Conservation (phyloP, 2,888 invertebrate species). For the Xestia ashworthii region DNA sequence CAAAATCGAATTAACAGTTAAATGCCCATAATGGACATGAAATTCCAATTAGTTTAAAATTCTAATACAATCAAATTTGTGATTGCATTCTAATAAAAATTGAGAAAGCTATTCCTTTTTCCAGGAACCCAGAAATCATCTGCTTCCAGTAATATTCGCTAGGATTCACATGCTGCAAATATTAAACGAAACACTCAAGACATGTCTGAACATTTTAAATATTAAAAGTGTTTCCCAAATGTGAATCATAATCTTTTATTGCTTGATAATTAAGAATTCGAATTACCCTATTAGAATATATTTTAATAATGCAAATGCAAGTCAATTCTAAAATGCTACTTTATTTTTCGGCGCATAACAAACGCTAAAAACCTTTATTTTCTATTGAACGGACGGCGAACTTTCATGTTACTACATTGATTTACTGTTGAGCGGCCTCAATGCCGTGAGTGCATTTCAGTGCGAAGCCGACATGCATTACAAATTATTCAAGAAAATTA, state of each 20-base stretch:
- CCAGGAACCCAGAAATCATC: slow-evolving; percentile 92
- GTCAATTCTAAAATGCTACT: slow-evolving; percentile 18
- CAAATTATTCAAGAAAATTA: slow-evolving; percentile 75
- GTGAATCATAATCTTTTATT: slow-evolving; percentile 84
- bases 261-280: slow-evolving; percentile 40
- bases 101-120: slow-evolving; percentile 74
- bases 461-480: slow-evolving; percentile 67
- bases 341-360: slow-evolving; percentile 25
- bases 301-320: slow-evolving; percentile 46
- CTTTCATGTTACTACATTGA: slow-evolving; percentile 45
- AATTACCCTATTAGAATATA: slow-evolving; percentile 44
- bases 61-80: background rate
- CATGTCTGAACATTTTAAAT: slow-evolving; percentile 91
- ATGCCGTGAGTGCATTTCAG: slow-evolving; percentile 64
- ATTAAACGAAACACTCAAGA: slow-evolving; percentile 92
- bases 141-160: slow-evolving; percentile 92
- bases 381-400: slow-evolving; percentile 35
- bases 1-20: background rate
- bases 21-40: background rate
- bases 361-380: slow-evolving; percentile 41
- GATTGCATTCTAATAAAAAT: slow-evolving; percentile 42
- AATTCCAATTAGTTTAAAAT: background rate
- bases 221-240: slow-evolving; percentile 93
- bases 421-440: slow-evolving; percentile 48
- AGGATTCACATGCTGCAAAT: slow-evolving; percentile 93